Evolutionary conservation across 2,797 vertebrate genomes (phyloP), one percentile per base, ranked within the genome.

Genomic region (Pogoniulus pusillus): DNA sequence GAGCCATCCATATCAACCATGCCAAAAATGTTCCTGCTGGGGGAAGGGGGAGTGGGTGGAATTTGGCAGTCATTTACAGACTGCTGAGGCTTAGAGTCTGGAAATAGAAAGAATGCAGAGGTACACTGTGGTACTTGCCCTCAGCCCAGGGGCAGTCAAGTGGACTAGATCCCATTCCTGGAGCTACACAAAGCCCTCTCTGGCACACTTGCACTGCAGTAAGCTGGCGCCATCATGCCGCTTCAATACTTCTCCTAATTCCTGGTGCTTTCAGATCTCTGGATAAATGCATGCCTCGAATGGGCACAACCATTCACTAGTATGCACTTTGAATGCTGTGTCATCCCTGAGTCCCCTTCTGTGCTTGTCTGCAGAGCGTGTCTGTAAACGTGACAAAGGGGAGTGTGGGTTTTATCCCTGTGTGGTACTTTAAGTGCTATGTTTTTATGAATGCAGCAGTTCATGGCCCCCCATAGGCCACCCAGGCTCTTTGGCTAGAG

Each of bases 191-290:
- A 71, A 59, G 37, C 24, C 9, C 20, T 49, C 10, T 18, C 16
- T 63, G 32, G 34, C 55, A 53, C 8, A 5, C 4, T 16, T 13
- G 7, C 16, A 49, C 3, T 9, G 22, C 13, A 12, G 65, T 2
- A 45, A 68, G 37, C 35, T 43, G 17, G 19, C 1, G 0, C 27
- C 1, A 0, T 51, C n/a, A 1, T 20, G 23, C 37, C 0, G 0
- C 35, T 82, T 76, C 62, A 68, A 0, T 34, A 8, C 23, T 2
- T 59, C 55, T 65, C 19, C 66, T 55, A 9, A 32, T 34, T 87
- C 22, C 27, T 26, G 51, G 12, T 75, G 63, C 24, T 23, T 63
- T 32, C 39, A 32, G 29, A 10, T 2, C 39, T 63, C n/a, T 4
- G 4, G 22, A 6, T 59, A 76, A 73, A 76, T 32, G 15, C 4